Evolutionary conservation across 2,113 vertebrate species (phyloP).

Genomic region (Phrynocephalus versicolor): DNA sequence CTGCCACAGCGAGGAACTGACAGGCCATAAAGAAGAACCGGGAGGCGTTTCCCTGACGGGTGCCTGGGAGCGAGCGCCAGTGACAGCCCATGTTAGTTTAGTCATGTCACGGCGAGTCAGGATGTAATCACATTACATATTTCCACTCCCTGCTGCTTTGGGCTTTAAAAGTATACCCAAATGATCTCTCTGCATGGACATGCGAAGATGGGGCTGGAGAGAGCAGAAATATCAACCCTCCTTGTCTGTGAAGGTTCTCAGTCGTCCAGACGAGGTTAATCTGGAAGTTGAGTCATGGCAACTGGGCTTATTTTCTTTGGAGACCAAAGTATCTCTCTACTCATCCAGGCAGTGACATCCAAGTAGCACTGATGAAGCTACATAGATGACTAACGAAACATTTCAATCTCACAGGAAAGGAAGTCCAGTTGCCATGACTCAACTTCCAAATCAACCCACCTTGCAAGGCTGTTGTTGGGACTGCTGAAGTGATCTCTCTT

Average conservation of each 20-base stretch:
- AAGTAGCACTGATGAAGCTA: no score
- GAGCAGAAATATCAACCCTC: background rate
- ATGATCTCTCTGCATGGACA: no score
- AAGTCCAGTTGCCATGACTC: no score
- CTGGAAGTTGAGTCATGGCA: no score
- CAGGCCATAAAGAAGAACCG: slow-evolving; percentile 1
- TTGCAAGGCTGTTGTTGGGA: background rate
- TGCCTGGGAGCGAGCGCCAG: background rate
- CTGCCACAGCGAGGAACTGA: background rate
- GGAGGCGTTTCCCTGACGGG: background rate
- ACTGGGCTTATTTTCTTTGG: no score
- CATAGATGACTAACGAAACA: no score
- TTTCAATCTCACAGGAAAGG: no score
- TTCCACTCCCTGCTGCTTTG: background rate
- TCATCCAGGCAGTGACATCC: no score
- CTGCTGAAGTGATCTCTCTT: no score
- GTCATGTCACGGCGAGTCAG: background rate
- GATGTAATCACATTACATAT: background rate
- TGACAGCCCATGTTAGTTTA: background rate
- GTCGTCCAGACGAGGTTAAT: no score
- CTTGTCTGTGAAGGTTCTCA: no score
- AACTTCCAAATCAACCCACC: rapidly evolving
- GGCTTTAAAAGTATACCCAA: background rate
- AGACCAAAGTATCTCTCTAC: no score
- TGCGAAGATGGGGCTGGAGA: background rate